Percentiles rank a stretch among this genome's conserved stretches.
Conservation (phyloP, 92 coral and sea anemone species). For the Phenganax stokvisi region DNA sequence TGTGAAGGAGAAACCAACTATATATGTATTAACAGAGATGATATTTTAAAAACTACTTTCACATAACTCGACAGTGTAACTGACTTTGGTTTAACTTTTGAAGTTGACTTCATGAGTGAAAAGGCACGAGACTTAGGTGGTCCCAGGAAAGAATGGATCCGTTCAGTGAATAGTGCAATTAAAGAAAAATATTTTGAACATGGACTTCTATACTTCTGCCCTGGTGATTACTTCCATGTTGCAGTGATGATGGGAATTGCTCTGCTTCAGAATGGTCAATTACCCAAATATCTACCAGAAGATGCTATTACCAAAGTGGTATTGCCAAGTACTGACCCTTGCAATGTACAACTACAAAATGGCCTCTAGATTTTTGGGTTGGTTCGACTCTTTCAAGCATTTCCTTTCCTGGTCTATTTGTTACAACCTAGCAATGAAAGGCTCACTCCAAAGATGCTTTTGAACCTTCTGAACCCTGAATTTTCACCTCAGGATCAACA, state of each 20-base stretch:
- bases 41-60: conserved; percentile 32
- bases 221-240: conserved; percentile 16
- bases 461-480: neutral
- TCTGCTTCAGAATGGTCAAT: conserved; percentile 48
- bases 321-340: neutral
- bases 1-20: conserved; percentile 45
- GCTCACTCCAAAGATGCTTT: conserved; percentile 8
- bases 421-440: neutral
- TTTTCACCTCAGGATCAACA: neutral
- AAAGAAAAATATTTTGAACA: neutral
- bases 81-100: conserved; percentile 47
- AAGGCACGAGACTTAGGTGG: conserved; percentile 54
- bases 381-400: neutral
- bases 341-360: neutral
- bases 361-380: conserved; percentile 2
- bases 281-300: conserved; percentile 44
- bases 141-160: conserved; percentile 39
- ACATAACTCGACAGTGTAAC: conserved; percentile 29
- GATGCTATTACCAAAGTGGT: conserved; percentile 44
- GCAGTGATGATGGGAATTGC: conserved; percentile 47
- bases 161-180: neutral
- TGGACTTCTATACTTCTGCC: neutral
- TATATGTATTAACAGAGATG: conserved; percentile 45
- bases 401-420: neutral
- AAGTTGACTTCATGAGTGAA: conserved; percentile 57